A percentile compares a stretch with the other conserved stretches of the same genome.
These are phyloP conservation scores for Cinara cedri DNA, from an alignment of 2,888 invertebrate species.

Conservation along the genomic window DNA sequence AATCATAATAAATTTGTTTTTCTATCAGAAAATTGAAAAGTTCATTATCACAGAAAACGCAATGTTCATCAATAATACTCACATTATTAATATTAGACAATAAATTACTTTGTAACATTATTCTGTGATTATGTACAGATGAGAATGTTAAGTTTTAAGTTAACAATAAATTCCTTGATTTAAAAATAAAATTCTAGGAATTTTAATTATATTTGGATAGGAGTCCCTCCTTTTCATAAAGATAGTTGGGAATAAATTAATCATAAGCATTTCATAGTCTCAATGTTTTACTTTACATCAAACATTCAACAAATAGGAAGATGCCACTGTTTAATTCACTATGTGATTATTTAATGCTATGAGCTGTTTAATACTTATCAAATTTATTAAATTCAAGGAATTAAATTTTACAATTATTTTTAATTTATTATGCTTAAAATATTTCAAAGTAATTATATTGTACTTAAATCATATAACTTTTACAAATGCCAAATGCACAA, in stretches of 20 bases:
- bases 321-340: too few relatives aligned
- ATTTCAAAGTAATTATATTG: background rate
- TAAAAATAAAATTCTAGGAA: background rate
- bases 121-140: background rate
- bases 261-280: too few relatives aligned
- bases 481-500: slow-evolving; percentile 7
- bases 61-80: background rate
- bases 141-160: background rate
- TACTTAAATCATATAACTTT: slow-evolving; percentile 12
- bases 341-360: too few relatives aligned
- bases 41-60: slow-evolving; percentile 30
- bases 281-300: too few relatives aligned
- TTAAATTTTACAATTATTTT: background rate
- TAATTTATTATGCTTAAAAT: background rate
- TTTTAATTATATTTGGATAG: too few relatives aligned
- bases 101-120: background rate
- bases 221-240: too few relatives aligned
- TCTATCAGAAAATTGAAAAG: background rate
- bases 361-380: background rate
- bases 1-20: background rate
- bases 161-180: slow-evolving; percentile 22
- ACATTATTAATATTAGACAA: background rate
- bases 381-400: slow-evolving; percentile 24
- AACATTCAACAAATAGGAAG: too few relatives aligned
- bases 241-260: too few relatives aligned